These are phyloP conservation scores for Ditylenchus weischeri DNA, from an alignment of 2,888 invertebrate genomes.

Conservation along the genomic window DNA sequence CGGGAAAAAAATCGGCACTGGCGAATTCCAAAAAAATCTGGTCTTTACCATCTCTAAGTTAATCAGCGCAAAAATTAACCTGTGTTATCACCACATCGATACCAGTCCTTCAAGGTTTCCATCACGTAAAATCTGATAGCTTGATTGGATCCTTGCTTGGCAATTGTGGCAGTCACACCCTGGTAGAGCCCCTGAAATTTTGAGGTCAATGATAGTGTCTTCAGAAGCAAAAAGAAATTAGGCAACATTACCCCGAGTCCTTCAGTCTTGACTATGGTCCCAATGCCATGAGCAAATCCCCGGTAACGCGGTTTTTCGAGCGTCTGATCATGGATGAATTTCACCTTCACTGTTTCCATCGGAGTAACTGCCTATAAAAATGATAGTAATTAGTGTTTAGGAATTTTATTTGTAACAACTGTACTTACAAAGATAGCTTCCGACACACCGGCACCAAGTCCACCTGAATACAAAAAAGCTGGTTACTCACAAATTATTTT, in stretches of 20 bases:
- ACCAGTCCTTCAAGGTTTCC: constrained; percentile 76
- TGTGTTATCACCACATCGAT: constrained; percentile 53
- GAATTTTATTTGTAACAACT: background rate
- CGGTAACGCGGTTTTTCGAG: constrained; percentile 81
- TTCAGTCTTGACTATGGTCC: constrained; percentile 33
- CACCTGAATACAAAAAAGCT: constrained; percentile 68
- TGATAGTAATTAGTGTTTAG: background rate
- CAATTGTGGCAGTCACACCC: constrained; percentile 87
- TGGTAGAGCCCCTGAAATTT: constrained; percentile 70
- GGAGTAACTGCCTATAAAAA: constrained; percentile 73
- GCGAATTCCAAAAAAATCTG: no score
- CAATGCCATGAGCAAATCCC: constrained; percentile 90
- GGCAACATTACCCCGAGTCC: constrained; percentile 39
- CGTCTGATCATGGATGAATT: constrained; percentile 96
- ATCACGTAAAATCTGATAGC: constrained; percentile 95
- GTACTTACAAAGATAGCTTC: constrained; percentile 81
- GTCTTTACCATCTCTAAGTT: no score
- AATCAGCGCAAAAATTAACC: constrained; percentile 14
- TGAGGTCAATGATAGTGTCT: constrained; percentile 5
- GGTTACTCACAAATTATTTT: background rate
- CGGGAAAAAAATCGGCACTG: no score
- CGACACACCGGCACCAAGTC: constrained; percentile 83
- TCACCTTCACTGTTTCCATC: constrained; percentile 75
- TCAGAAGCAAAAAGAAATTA: constrained; percentile 1
- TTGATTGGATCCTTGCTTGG: constrained; percentile 97